Conservation (phyloP, 1,140 invertebrate genomes). For the Ditylenchus dipsaci region DNA sequence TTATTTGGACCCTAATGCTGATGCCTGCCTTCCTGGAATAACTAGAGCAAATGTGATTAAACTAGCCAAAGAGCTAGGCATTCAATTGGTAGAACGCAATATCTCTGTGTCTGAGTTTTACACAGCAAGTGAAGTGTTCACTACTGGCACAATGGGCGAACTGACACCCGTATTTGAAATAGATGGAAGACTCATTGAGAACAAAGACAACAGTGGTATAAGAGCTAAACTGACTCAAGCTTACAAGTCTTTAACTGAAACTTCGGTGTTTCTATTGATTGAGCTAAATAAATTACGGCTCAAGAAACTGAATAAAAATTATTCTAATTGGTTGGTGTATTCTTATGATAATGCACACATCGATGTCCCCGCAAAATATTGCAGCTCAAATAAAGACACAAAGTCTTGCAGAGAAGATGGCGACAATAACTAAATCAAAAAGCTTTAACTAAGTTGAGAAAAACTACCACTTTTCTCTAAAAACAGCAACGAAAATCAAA, state of each 20-base stretch:
- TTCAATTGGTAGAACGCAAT: neutral
- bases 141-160: slow-evolving; percentile 1
- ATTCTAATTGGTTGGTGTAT: too few species aligned
- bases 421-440: too few species aligned
- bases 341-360: too few species aligned
- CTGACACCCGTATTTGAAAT: neutral
- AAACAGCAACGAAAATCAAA: too few species aligned
- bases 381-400: too few species aligned
- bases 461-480: too few species aligned
- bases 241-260: neutral
- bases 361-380: too few species aligned
- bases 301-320: too few species aligned
- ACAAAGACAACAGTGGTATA: neutral
- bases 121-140: neutral
- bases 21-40: neutral
- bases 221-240: neutral
- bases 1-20: neutral
- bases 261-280: neutral
- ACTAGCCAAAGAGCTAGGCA: neutral
- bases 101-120: neutral
- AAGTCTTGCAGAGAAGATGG: too few species aligned
- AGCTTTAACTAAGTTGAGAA: too few species aligned
- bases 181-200: neutral
- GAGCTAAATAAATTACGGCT: too few species aligned
- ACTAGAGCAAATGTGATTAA: neutral